A percentile compares a stretch with the other conserved stretches of the same genome.
Conservation (phyloP, 2,888 invertebrate species). For the Phortica okadai region DNA sequence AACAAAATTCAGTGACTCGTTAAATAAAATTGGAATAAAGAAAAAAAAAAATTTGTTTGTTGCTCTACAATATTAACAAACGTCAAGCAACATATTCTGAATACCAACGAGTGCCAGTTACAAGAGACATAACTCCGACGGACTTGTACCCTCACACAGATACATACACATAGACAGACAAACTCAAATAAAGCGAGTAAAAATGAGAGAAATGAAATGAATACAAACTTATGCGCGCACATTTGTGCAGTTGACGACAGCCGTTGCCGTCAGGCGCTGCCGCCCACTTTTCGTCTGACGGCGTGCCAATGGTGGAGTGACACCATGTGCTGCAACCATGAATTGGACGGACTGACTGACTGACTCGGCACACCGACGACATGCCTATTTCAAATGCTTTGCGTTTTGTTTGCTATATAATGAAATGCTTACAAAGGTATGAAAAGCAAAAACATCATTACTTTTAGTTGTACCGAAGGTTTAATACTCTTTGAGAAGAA, state of each 20-base stretch:
- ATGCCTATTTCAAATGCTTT: slow-evolving; percentile 8
- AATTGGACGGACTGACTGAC: not conserved
- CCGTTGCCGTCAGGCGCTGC: slow-evolving; percentile 2
- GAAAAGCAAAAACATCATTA: not conserved
- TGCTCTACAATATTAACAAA: too few species aligned
- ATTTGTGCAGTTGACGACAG: slow-evolving; percentile 28
- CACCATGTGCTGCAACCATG: too few species aligned
- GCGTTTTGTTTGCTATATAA: slow-evolving; percentile 3
- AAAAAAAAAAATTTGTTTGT: slow-evolving; percentile 6
- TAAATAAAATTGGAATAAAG: slow-evolving; percentile 45
- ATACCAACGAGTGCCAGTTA: slow-evolving; percentile 69
- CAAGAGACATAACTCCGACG: slow-evolving; percentile 37
- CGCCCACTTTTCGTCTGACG: too few species aligned
- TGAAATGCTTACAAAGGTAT: slow-evolving; percentile 19
- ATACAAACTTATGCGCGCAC: slow-evolving; percentile 23
- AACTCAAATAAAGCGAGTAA: not conserved
- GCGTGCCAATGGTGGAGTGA: too few species aligned
- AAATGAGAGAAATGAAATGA: not conserved
- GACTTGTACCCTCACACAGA: slow-evolving; percentile 16
- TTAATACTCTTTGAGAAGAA: too few species aligned
- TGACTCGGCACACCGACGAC: not conserved
- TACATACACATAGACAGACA: slow-evolving; percentile 46
- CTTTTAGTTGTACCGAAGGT: too few species aligned
- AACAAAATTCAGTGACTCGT: slow-evolving; percentile 47
- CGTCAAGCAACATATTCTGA: slow-evolving; percentile 56